phyloP scores from a whole-genome alignment of 2,888 invertebrate species.

The Nysson spinosus region DNA sequence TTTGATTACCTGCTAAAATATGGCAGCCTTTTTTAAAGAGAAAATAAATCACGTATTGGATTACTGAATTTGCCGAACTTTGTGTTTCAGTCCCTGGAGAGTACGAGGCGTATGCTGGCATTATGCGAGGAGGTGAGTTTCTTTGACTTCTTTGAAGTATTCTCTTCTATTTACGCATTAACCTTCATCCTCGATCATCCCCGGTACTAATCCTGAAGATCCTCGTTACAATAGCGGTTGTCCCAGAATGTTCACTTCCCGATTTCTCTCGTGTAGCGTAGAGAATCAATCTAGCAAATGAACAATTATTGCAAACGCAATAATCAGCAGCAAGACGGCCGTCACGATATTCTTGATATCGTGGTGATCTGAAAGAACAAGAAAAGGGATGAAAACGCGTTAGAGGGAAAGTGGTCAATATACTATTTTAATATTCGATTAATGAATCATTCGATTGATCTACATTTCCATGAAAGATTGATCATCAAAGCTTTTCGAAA shows the following conservation, averaged over 20 bases:
- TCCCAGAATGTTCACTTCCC: conserved; percentile 24
- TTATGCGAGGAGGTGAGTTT: conserved; percentile 94
- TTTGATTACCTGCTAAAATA: too few relatives aligned
- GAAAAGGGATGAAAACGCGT: conserved; percentile 33
- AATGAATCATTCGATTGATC: neutral
- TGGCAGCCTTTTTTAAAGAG: too few relatives aligned
- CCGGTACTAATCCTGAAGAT: conserved; percentile 55
- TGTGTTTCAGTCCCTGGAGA: conserved; percentile 91
- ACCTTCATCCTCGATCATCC: conserved; percentile 59
- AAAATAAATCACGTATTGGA: too few relatives aligned
- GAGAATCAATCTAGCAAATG: conserved; percentile 31
- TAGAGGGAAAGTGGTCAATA: conserved; percentile 55
- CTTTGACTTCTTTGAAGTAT: conserved; percentile 34
- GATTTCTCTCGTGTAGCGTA: conserved; percentile 34
- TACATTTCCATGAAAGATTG: neutral
- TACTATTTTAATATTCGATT: conserved; percentile 47
- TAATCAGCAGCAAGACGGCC: conserved; percentile 28
- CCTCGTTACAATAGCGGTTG: conserved; percentile 18
- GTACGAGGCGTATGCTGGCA: conserved; percentile 94
- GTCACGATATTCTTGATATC: conserved; percentile 13
- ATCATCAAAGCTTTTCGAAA: too few relatives aligned
- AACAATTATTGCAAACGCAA: conserved; percentile 22
- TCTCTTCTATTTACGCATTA: conserved; percentile 52
- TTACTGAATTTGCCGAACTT: too few relatives aligned
- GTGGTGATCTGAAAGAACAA: conserved; percentile 2